phyloP scores from a whole-genome alignment of 2,797 vertebrate genomes.

The Enteromius thamalakanensis region DNA sequence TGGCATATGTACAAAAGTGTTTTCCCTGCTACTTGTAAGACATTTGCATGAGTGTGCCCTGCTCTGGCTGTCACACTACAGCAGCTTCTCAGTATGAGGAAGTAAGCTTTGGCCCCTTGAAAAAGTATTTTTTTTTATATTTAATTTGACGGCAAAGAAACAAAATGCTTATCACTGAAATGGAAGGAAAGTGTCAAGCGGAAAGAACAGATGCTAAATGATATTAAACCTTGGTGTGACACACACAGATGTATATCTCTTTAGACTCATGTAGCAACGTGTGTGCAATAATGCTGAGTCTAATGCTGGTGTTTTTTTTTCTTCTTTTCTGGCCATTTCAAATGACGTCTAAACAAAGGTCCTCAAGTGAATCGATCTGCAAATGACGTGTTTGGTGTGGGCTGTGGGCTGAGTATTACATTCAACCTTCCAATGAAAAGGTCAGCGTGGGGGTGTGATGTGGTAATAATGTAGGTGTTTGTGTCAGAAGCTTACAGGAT shows the following conservation, averaged over 20 bases:
- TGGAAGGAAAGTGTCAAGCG: neutral
- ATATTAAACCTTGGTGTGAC: neutral
- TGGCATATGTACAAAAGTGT: conserved; percentile 55
- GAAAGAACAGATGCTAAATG: neutral
- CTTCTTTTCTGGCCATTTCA: neutral
- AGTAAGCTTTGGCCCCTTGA: neutral
- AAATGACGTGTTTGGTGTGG: neutral
- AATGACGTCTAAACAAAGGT: neutral
- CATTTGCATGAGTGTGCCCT: neutral
- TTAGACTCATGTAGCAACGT: neutral
- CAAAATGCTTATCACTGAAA: neutral
- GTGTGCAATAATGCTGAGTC: neutral
- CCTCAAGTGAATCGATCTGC: neutral
- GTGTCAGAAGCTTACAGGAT: neutral
- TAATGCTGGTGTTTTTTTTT: too few species aligned
- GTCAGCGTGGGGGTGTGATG: neutral
- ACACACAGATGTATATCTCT: neutral
- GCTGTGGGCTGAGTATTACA: conserved; percentile 12
- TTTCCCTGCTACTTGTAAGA: conserved; percentile 61
- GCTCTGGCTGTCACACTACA: conserved; percentile 21
- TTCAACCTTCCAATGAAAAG: conserved; percentile 8
- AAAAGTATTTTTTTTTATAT: neutral
- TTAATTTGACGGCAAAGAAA: neutral
- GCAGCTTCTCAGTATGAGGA: conserved; percentile 17
- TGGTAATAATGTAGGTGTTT: neutral